Evolutionary conservation across 2,797 vertebrate species (phyloP), one percentile per base, ranked within the genome.

Genomic region (Galagoides demidoff): DNA sequence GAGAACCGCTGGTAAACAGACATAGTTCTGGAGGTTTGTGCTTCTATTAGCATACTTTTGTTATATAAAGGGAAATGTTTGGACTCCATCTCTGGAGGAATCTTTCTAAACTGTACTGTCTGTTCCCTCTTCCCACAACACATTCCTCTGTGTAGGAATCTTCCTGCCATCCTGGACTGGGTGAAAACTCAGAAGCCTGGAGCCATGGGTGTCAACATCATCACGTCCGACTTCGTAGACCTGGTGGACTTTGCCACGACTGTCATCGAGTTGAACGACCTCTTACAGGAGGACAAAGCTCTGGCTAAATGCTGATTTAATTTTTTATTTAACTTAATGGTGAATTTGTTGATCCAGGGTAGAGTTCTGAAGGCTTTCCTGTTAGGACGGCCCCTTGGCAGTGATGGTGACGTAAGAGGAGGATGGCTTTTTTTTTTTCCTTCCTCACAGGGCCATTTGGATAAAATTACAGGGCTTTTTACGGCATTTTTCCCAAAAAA

Each of bases 171-270:
- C 97, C 99, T 99, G 97, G 99, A 99, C 12, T 99, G 99, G 99
- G 99, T 99, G 91, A 99, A 99, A 97, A 98, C 97, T 37, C 99
- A 99, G 98, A 99, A 98, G 95, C 99, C 99, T 0, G 99, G 99
- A 16, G 90, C 97, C 85, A 98, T 98, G 92, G 99, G 99, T 7
- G 99, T 99, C 97, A 99, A 99, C 98, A 99, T 99, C 98, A 99
- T 99, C 98, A 99, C 99, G 0, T 99, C 99, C 9, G 99, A 99
- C 98, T 99, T 99, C 83, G 99, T 99, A 98, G 99, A 99, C 85
- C 99, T 99, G 97, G 99, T 99, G 66, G 99, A 99, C 98, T 99
- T 99, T 98, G 99, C 99, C 97, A 99, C 99, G 83, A 98, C 99
- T 29, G 99, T 99, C 92, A 99, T 99, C 98, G 99, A 98, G 94